phyloP scores from a whole-genome alignment of 2,113 vertebrate genomes.

The Apus apus region DNA sequence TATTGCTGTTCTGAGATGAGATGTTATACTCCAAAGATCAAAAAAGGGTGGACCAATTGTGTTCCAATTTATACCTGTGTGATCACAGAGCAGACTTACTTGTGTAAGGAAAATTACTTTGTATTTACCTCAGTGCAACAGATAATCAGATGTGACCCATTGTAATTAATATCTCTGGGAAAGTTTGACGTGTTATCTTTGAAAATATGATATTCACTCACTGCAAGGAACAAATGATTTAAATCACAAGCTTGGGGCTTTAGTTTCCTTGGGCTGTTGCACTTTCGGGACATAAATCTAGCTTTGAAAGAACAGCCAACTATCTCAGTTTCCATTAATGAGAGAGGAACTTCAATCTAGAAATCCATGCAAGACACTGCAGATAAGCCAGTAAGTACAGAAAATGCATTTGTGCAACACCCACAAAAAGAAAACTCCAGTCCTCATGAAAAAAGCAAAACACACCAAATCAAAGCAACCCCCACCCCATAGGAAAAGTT shows the following conservation, averaged over 20 bases:
- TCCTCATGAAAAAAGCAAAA: background rate
- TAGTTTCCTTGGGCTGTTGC: background rate
- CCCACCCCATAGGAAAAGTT: background rate
- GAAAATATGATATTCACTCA: slow-evolving; percentile 32
- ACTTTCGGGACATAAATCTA: background rate
- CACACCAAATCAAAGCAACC: background rate
- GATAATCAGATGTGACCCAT: background rate
- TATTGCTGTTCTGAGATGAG: background rate
- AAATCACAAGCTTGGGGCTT: background rate
- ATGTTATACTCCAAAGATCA: background rate
- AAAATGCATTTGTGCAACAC: background rate
- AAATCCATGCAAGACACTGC: background rate
- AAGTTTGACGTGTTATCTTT: background rate
- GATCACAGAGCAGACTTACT: background rate
- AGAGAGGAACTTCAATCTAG: background rate
- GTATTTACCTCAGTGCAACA: background rate
- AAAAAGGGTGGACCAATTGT: background rate
- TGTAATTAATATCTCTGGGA: slow-evolving; percentile 32
- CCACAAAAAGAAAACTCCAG: background rate
- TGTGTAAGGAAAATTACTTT: background rate
- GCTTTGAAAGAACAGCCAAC: background rate
- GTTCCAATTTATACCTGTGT: background rate
- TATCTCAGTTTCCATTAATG: slow-evolving; percentile 5
- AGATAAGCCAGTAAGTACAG: background rate
- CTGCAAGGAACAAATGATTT: background rate